Evolutionary conservation across 2,113 vertebrate species (phyloP).

Genomic region (Pongo pygmaeus): DNA sequence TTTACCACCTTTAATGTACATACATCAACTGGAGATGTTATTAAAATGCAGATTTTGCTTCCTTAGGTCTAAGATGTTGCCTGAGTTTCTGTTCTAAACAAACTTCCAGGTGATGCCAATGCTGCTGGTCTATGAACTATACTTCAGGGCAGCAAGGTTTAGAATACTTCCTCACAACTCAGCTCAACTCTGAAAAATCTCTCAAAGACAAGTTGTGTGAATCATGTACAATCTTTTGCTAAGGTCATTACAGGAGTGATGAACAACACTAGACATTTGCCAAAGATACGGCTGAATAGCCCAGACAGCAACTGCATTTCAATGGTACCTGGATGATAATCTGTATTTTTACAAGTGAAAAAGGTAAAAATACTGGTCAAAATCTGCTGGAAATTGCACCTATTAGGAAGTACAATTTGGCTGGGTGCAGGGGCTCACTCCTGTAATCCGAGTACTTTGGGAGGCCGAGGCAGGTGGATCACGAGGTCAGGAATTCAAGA

Average conservation of each 20-base stretch:
- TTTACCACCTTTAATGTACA: background rate
- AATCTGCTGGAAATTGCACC: background rate
- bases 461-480: too few species aligned
- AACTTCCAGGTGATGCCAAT: background rate
- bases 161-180: background rate
- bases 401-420: background rate
- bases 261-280: background rate
- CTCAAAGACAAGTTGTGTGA: background rate
- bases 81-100: background rate
- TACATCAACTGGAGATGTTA: background rate
- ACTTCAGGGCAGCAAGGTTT: background rate
- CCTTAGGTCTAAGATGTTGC: background rate
- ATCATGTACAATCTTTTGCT: background rate
- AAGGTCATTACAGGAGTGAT: background rate
- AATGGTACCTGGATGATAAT: too few species aligned
- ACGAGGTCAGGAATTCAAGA: too few species aligned
- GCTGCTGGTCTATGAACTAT: background rate
- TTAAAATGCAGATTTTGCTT: background rate
- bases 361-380: background rate
- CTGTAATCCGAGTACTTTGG: too few species aligned
- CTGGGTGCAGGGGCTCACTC: too few species aligned
- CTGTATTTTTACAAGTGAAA: background rate
- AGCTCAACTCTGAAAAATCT: background rate
- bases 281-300: background rate
- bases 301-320: background rate